Percentiles rank a stretch among this genome's conserved stretches.
Evolutionary conservation across 2,113 vertebrate genomes (phyloP).

Genomic region (Ursus arctos): DNA sequence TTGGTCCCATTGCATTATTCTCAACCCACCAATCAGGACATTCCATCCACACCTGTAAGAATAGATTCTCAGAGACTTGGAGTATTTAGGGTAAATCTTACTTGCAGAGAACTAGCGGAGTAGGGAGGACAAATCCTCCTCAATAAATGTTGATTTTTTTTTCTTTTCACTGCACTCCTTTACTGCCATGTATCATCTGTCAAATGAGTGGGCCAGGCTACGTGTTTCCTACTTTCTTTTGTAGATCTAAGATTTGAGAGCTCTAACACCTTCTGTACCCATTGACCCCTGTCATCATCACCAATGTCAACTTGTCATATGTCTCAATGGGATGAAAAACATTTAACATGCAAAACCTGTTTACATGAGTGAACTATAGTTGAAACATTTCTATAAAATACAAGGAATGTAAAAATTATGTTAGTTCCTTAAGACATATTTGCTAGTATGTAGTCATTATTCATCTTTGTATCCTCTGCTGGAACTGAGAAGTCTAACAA

Average conservation of each 20-base stretch:
- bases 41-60: not conserved
- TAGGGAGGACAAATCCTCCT: not conserved
- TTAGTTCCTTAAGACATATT: not conserved
- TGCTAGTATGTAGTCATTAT: not conserved
- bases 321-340: not conserved
- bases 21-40: not conserved
- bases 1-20: not conserved
- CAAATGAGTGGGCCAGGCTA: not conserved
- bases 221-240: not conserved
- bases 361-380: not conserved
- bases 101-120: not conserved
- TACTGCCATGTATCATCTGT: not conserved
- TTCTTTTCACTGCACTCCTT: not conserved
- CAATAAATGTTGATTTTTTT: not conserved
- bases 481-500: not conserved
- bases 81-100: not conserved
- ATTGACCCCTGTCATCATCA: not conserved
- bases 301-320: not conserved
- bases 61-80: not conserved
- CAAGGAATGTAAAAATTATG: not conserved
- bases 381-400: not conserved
- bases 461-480: not conserved
- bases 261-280: not conserved
- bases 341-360: not conserved
- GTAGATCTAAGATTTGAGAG: not conserved